Evolutionary conservation across 23 tunicate genomes (phyloP), one percentile per base, ranked within the genome.

Genomic region (Botrylloides violaceus): DNA sequence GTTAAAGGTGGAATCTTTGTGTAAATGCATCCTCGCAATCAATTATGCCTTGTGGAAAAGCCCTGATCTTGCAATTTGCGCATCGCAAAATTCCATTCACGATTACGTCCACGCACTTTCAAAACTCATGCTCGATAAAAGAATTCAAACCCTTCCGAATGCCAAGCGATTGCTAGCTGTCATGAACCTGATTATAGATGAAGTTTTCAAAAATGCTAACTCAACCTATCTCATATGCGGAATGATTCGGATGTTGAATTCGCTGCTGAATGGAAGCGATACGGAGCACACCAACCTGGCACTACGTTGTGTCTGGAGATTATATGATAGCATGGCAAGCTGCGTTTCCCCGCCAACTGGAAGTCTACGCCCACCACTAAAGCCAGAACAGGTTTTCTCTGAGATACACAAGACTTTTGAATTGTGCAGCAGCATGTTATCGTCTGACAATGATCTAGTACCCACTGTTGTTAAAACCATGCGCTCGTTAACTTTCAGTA

Each of bases 11-110:
- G 74, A 31, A 0, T 68, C 74, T 12, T 36, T 68, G 47, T 68
- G 36, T 56, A 68, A 68, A 29, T 12, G 74, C 27, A 31, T 68
- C 4, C 28, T 68, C 4, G 12, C 74, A 36, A 68, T 68, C 18
- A 36, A 68, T 43, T 19, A 32, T 4, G 23, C 56, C 22, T 1
- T 68, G 12, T 68, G 36, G 1, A 39, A 68, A 28, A 18, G 29
- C 29, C 74, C 74, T 12, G 74, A 36, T 4, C 74, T 68, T 68
- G 74, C 74, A 23, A 20, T 68, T 2, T 68, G 74, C 47, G 74
- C 74, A 37, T 36, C 74, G 26, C 56, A 39, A 20, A 43, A 36
- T 43, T 43, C 61, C n/a, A 25, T 68, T 39, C 58, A 68, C 20
- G 74, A 68, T 43, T 68, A 32, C 57, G 37, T 68, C 56, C 74